Conservation (phyloP, 2,797 vertebrate species). For the Danionella dracula region DNA sequence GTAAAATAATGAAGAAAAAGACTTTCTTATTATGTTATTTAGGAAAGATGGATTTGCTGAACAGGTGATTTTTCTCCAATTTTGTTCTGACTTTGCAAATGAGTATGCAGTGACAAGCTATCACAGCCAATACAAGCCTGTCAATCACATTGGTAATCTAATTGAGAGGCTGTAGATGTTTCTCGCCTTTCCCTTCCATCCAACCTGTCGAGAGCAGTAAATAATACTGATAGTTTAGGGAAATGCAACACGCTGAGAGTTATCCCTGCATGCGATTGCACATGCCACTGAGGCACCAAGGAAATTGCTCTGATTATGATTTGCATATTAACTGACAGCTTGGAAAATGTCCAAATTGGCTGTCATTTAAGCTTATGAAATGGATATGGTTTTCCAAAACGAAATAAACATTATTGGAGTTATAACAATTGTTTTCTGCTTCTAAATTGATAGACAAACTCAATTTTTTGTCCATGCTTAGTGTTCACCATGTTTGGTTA, state of each 20-base stretch:
- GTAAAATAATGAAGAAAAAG: conserved; percentile 27
- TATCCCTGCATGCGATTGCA: conserved; percentile 24
- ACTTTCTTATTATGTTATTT: conserved; percentile 26
- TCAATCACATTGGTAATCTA: conserved; percentile 57
- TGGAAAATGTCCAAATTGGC: conserved; percentile 53
- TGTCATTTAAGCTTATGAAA: conserved; percentile 63
- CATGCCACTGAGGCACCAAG: conserved; percentile 42
- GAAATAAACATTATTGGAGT: conserved; percentile 48
- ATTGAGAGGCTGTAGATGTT: conserved; percentile 49
- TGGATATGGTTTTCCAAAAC: conserved; percentile 44
- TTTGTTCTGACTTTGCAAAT: conserved; percentile 51
- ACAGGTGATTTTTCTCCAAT: conserved; percentile 40
- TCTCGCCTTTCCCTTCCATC: conserved; percentile 38
- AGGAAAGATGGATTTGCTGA: conserved; percentile 14
- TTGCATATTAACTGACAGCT: conserved; percentile 44
- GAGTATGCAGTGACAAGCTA: conserved; percentile 46
- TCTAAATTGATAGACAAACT: conserved; percentile 52
- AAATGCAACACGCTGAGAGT: conserved; percentile 64
- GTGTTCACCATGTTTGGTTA: conserved; percentile 43
- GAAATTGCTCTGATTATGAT: conserved; percentile 53
- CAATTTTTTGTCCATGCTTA: conserved; percentile 49
- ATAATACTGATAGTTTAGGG: conserved; percentile 63
- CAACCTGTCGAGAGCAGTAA: conserved; percentile 54
- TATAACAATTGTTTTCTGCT: conserved; percentile 30
- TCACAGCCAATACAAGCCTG: conserved; percentile 51